phyloP scores from a whole-genome alignment of 2,888 invertebrate genomes.

The Ecliptopera silaceata region DNA sequence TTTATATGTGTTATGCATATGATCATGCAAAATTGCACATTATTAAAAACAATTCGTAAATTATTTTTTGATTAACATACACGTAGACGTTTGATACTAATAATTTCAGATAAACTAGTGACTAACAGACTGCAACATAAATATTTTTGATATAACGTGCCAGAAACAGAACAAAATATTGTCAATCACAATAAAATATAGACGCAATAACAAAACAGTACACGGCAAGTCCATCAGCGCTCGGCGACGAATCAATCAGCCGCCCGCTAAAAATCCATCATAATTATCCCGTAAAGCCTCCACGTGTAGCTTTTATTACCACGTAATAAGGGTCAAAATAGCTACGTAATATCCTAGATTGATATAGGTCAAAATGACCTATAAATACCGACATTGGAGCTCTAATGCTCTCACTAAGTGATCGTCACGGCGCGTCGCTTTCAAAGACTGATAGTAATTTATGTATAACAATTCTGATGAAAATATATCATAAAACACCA shows the following conservation, averaged over 20 bases:
- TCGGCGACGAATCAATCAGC: slow-evolving; percentile 32
- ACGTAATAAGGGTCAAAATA: slow-evolving; percentile 11
- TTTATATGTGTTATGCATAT: too few relatives aligned
- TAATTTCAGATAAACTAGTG: background rate
- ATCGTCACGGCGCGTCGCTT: slow-evolving; percentile 34
- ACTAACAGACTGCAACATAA: background rate
- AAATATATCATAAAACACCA: too few relatives aligned
- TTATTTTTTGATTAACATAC: too few relatives aligned
- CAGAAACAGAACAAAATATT: background rate
- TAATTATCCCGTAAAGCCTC: slow-evolving; percentile 24
- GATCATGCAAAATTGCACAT: too few relatives aligned
- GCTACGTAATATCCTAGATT: slow-evolving; percentile 11
- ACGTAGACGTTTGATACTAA: too few relatives aligned
- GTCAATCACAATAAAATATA: slow-evolving; percentile 6
- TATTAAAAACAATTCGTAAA: too few relatives aligned
- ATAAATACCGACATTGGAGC: slow-evolving; percentile 19
- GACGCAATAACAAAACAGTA: slow-evolving; percentile 21
- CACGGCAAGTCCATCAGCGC: slow-evolving; percentile 27
- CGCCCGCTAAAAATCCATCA: slow-evolving; percentile 22
- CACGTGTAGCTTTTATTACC: slow-evolving; percentile 8
- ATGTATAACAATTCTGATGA: too few relatives aligned
- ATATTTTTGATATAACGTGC: background rate
- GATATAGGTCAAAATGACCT: slow-evolving; percentile 34
- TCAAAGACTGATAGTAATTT: slow-evolving; percentile 22
- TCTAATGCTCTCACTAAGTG: slow-evolving; percentile 35